These are phyloP conservation scores for Acanthaster planci DNA, from an alignment of 35 echinoderm and acorn worm species.

Conservation along the genomic window DNA sequence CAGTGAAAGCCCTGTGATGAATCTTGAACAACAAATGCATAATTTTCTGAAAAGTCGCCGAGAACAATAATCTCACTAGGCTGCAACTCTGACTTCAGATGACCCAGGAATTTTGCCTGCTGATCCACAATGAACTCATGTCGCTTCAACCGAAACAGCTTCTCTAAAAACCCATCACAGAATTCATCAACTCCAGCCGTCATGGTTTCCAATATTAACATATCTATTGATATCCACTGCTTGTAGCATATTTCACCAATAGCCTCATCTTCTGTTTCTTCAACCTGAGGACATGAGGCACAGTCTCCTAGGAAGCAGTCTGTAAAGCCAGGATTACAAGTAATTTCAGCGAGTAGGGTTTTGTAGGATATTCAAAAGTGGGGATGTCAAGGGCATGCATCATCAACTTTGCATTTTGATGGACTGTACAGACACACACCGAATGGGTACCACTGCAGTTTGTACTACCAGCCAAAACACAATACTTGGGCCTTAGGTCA, in stretches of 20 bases:
- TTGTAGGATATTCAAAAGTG: not conserved
- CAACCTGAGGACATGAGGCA: not conserved
- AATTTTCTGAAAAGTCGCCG: conserved; percentile 34
- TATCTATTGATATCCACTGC: conserved; percentile 11
- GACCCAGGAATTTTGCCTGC: not conserved
- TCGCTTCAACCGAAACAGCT: too few relatives aligned
- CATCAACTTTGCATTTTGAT: conserved; percentile 43
- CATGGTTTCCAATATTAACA: too few relatives aligned
- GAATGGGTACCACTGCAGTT: conserved; percentile 13
- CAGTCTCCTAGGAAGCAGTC: not conserved
- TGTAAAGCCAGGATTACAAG: not conserved
- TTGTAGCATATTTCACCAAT: not conserved
- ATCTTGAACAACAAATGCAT: conserved; percentile 39
- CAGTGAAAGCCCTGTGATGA: conserved; percentile 40
- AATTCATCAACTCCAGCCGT: not conserved
- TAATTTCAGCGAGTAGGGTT: conserved; percentile 3
- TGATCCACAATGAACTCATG: not conserved
- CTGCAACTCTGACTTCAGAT: not conserved
- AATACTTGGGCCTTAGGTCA: conserved; percentile 27
- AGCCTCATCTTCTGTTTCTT: not conserved
- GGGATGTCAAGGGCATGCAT: not conserved
- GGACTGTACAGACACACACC: conserved; percentile 24
- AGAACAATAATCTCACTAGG: conserved; percentile 23
- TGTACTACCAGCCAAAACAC: conserved; percentile 8
- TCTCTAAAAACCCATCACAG: not conserved